Percentiles rank a stretch among this genome's conserved stretches.
Conservation (phyloP, 2,113 vertebrate species). For the Notiomystis cincta region DNA sequence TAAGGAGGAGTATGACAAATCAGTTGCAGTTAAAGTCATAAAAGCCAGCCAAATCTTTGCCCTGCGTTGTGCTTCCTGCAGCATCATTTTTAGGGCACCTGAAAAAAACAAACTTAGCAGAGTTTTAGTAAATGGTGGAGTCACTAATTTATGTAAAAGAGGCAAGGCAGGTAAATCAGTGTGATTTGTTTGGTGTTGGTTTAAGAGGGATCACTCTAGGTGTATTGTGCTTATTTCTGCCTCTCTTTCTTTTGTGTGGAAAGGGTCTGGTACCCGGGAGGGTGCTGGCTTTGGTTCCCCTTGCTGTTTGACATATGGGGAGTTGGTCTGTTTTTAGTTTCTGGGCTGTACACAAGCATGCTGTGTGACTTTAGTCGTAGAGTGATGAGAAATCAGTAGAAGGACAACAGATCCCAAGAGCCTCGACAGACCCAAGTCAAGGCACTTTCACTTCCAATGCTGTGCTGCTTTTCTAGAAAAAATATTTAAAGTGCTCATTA, state of each 20-base stretch:
- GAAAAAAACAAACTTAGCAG: conserved; percentile 37
- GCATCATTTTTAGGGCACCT: conserved; percentile 31
- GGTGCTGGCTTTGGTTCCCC: neutral
- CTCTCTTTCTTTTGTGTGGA: neutral
- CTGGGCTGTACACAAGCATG: neutral
- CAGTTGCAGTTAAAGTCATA: conserved; percentile 50
- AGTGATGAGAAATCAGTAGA: neutral
- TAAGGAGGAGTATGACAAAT: conserved; percentile 72
- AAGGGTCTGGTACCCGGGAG: neutral
- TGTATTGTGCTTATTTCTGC: neutral
- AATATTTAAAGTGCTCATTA: neutral
- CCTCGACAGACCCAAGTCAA: accelerated
- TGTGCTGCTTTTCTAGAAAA: neutral
- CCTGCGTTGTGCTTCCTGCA: neutral
- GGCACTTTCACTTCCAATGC: neutral
- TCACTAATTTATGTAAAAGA: neutral
- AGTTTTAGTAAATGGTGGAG: conserved; percentile 44
- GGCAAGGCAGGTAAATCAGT: neutral
- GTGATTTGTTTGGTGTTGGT: neutral
- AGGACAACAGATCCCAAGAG: neutral
- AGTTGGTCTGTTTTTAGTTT: neutral
- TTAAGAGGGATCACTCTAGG: neutral
- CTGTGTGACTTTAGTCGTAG: neutral
- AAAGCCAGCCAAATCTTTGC: conserved; percentile 37
- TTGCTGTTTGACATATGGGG: neutral